phyloP scores from a whole-genome alignment of 1,140 invertebrate genomes.

The Laupala kohalensis region DNA sequence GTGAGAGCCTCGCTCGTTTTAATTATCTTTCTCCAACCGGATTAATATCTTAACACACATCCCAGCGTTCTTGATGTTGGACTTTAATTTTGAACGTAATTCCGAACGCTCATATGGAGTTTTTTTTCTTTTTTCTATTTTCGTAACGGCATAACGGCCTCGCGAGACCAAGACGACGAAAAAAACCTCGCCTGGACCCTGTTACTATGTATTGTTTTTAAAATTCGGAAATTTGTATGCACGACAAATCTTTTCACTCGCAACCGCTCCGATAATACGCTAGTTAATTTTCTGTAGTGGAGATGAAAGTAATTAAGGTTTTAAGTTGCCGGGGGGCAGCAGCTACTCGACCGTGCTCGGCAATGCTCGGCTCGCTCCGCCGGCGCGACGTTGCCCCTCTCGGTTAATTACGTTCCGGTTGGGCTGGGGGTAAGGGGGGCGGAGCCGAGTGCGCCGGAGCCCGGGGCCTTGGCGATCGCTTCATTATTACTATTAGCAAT shows the following conservation, averaged over 20 bases:
- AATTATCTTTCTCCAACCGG: neutral
- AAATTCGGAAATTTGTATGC: slow-evolving; percentile 2
- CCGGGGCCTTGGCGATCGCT: neutral
- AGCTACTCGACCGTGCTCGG: neutral
- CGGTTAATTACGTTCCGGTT: neutral
- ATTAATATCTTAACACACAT: neutral
- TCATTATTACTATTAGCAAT: slow-evolving; percentile 9
- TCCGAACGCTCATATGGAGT: neutral
- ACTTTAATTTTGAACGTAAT: neutral
- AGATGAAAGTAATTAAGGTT: neutral
- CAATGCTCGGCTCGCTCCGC: too few relatives aligned
- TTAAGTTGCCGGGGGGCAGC: neutral
- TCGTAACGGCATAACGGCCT: neutral
- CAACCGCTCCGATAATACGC: neutral
- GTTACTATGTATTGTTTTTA: neutral
- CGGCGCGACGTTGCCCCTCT: neutral
- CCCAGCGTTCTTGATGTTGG: neutral
- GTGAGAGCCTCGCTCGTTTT: too few relatives aligned
- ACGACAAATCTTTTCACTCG: slow-evolving; percentile 1
- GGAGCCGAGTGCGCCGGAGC: too few relatives aligned
- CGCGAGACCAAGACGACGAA: too few relatives aligned
- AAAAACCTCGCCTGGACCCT: neutral
- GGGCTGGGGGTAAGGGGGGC: too few relatives aligned
- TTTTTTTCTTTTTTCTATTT: neutral
- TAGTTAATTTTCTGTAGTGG: neutral